These are phyloP conservation scores for Parnassius orleans DNA, from an alignment of 2,888 invertebrate species.

Conservation along the genomic window DNA sequence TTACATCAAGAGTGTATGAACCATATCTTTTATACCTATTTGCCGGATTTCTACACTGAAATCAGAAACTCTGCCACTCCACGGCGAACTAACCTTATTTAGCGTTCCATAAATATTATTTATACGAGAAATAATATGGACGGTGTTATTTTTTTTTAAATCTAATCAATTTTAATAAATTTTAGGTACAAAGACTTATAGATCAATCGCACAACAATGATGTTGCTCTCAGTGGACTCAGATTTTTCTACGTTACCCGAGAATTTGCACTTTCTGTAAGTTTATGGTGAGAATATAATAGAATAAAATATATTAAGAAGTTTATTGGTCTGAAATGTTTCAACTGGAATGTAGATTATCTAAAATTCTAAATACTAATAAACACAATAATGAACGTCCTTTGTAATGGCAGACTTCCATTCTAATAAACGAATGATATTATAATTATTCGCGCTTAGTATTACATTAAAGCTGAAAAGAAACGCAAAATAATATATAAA, in stretches of 20 bases:
- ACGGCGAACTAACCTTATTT: no score
- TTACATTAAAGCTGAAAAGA: neutral
- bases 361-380: no score
- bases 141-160: no score
- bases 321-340: neutral
- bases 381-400: neutral
- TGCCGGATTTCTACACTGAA: no score
- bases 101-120: no score
- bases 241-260: slow-evolving; percentile 80
- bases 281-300: slow-evolving; percentile 19
- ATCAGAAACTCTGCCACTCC: no score
- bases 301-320: neutral
- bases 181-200: slow-evolving; percentile 80
- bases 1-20: no score
- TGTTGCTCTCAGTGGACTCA: slow-evolving; percentile 82
- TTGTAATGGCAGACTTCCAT: neutral
- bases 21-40: no score
- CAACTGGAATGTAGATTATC: neutral
- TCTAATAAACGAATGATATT: neutral
- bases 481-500: no score
- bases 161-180: neutral
- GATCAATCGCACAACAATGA: slow-evolving; percentile 81
- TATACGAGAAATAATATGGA: no score
- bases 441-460: neutral
- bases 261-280: slow-evolving; percentile 79